Evolutionary conservation across 2,797 vertebrate genomes (phyloP).

Genomic region (Arrhamphus sclerolepis): DNA sequence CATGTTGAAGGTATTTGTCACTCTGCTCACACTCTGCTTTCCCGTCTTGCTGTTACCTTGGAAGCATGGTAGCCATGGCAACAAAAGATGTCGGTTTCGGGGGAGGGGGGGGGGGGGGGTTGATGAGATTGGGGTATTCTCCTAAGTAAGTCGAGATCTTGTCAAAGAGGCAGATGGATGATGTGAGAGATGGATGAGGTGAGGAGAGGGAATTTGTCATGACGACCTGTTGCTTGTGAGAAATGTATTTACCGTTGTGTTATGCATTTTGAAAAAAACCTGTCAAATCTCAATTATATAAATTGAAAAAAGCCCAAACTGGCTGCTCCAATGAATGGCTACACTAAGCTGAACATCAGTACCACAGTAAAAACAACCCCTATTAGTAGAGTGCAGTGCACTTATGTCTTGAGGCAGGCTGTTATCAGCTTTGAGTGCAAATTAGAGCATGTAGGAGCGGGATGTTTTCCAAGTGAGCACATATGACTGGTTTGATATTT

Average conservation of each 20-base stretch:
- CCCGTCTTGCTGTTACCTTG: slow-evolving; percentile 82
- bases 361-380: slow-evolving; percentile 29
- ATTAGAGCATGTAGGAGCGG: slow-evolving; percentile 42
- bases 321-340: slow-evolving; percentile 25
- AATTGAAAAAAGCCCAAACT: slow-evolving; percentile 32
- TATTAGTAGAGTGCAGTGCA: slow-evolving; percentile 45
- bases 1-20: slow-evolving; percentile 79
- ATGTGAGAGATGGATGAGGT: slow-evolving; percentile 15
- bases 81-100: slow-evolving; percentile 78
- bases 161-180: slow-evolving; percentile 25
- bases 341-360: slow-evolving; percentile 20
- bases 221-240: slow-evolving; percentile 62
- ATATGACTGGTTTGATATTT: slow-evolving; percentile 50
- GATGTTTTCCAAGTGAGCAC: slow-evolving; percentile 57
- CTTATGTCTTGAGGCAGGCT: slow-evolving; percentile 41
- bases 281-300: slow-evolving; percentile 21
- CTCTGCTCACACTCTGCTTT: slow-evolving; percentile 77
- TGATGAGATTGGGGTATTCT: slow-evolving; percentile 63
- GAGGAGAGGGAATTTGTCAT: neutral
- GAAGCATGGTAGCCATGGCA: slow-evolving; percentile 83
- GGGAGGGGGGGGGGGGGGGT: slow-evolving; percentile 32
- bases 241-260: slow-evolving; percentile 15
- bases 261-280: slow-evolving; percentile 27
- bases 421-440: slow-evolving; percentile 50
- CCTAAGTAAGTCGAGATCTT: slow-evolving; percentile 54